Evolutionary conservation across 2,113 vertebrate genomes (phyloP).

Genomic region (Panthera tigris): DNA sequence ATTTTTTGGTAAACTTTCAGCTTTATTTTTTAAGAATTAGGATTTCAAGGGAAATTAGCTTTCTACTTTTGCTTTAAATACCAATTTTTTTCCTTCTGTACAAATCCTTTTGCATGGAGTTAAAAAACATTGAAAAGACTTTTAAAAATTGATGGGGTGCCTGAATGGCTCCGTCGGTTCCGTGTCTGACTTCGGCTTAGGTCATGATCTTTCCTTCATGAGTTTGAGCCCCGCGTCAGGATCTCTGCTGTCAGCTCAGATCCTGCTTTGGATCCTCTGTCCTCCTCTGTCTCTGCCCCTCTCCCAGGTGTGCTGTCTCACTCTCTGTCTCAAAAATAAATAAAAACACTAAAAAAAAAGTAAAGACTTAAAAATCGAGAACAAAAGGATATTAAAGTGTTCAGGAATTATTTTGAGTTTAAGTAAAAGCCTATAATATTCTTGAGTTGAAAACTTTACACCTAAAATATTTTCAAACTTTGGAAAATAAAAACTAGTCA

Average conservation of each 20-base stretch:
- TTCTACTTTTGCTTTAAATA: not conserved
- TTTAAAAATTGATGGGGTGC: not conserved
- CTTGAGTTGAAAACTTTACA: not conserved
- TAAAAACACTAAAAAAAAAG: not conserved
- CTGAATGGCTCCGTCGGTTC: too few species aligned
- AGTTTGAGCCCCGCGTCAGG: too few species aligned
- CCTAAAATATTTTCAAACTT: slow-evolving; percentile 20
- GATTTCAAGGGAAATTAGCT: slow-evolving; percentile 30
- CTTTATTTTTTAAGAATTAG: slow-evolving; percentile 33
- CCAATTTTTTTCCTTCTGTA: not conserved
- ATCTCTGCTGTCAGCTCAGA: too few species aligned
- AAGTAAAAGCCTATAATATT: not conserved
- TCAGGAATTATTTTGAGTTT: slow-evolving; percentile 11
- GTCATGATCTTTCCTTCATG: too few species aligned
- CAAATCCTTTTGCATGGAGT: not conserved
- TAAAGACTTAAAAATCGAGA: not conserved
- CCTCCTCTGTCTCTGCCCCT: too few species aligned
- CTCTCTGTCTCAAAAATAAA: too few species aligned
- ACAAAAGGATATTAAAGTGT: not conserved
- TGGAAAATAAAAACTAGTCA: slow-evolving; percentile 9
- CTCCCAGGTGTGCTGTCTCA: too few species aligned
- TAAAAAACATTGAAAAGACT: not conserved
- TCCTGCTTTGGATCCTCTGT: too few species aligned
- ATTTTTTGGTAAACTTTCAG: slow-evolving; percentile 31
- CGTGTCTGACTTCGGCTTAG: too few species aligned